Conservation (phyloP, 2,113 vertebrate species). For the Synchiropus splendidus region DNA sequence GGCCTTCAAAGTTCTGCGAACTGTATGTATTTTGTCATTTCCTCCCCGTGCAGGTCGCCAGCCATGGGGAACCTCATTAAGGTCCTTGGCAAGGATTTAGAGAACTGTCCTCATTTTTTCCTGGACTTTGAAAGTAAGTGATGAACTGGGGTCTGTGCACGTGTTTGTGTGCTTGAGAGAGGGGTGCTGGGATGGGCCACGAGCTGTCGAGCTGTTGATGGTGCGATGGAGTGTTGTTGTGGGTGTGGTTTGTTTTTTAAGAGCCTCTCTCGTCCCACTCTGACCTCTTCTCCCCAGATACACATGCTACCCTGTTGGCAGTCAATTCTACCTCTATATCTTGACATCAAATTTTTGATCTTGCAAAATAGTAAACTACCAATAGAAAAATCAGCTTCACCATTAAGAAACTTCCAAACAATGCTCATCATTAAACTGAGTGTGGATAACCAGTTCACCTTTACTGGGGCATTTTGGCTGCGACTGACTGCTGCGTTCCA, state of each 20-base stretch:
- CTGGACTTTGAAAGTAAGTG: slow-evolving; percentile 98
- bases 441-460: too few relatives aligned
- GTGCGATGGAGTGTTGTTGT: slow-evolving; percentile 45
- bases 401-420: too few relatives aligned
- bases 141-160: slow-evolving; percentile 44
- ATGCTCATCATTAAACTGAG: too few relatives aligned
- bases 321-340: too few relatives aligned
- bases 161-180: slow-evolving; percentile 41
- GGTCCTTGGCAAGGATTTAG: slow-evolving; percentile 97
- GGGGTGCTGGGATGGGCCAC: slow-evolving; percentile 30
- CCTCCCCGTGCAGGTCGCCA: slow-evolving; percentile 78
- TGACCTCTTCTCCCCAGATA: background rate
- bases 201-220: slow-evolving; percentile 35
- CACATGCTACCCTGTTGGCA: too few relatives aligned
- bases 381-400: too few relatives aligned
- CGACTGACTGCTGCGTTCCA: too few relatives aligned
- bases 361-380: too few relatives aligned
- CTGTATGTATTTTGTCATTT: slow-evolving; percentile 72
- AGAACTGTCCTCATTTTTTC: slow-evolving; percentile 98
- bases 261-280: slow-evolving; percentile 54
- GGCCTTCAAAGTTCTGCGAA: slow-evolving; percentile 43
- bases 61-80: slow-evolving; percentile 98
- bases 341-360: too few relatives aligned
- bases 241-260: slow-evolving; percentile 50
- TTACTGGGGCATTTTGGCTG: too few relatives aligned